Evolutionary conservation across 2,113 vertebrate genomes (phyloP).

Genomic region (pig (Sus scrofa)): DNA sequence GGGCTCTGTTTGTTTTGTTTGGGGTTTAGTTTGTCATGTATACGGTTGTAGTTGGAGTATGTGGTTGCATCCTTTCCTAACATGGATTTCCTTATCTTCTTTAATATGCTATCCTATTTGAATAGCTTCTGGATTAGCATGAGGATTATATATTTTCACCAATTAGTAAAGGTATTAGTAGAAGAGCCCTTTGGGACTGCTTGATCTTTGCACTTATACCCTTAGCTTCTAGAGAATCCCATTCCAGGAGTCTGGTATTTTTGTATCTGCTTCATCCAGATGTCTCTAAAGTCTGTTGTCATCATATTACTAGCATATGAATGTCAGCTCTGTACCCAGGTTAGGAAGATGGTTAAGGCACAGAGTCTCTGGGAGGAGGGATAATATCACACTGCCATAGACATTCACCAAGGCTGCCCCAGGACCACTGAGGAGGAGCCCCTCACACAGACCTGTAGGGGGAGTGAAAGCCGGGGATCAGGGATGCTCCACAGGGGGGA

Average conservation of each 20-base stretch:
- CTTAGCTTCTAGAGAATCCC: constrained; percentile 2
- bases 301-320: neutral
- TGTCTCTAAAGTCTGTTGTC: constrained; percentile 26
- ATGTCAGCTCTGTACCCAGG: neutral
- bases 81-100: constrained; percentile 81
- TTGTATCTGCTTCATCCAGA: constrained; percentile 8
- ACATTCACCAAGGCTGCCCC: no score
- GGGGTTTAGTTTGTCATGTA: neutral
- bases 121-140: constrained; percentile 78
- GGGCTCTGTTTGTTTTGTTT: constrained; percentile 23
- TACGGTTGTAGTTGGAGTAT: neutral
- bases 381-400: neutral
- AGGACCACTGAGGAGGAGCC: neutral
- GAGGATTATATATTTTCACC: constrained; percentile 72
- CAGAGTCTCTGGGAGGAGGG: neutral
- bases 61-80: constrained; percentile 40
- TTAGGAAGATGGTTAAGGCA: neutral
- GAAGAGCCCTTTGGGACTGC: neutral
- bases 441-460: neutral
- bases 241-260: neutral
- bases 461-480: no score
- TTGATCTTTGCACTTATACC: neutral
- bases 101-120: constrained; percentile 77
- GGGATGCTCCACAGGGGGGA: neutral
- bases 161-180: constrained; percentile 46